phyloP scores from a whole-genome alignment of 2,888 invertebrate genomes.

The Drosophila flavopinicola region DNA sequence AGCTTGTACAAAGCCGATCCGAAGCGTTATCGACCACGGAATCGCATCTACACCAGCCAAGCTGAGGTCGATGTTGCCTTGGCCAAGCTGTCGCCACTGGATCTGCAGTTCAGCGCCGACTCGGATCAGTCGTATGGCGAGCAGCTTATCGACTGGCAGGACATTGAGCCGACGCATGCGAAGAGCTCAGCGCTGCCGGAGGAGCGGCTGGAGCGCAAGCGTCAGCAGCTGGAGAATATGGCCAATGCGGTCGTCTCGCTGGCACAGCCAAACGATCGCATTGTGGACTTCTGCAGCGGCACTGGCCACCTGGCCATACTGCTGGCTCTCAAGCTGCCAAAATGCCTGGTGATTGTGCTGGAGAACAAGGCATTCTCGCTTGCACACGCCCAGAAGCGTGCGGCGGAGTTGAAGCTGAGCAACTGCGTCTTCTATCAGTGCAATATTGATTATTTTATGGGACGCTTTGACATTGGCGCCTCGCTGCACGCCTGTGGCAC shows the following conservation, averaged over 20 bases:
- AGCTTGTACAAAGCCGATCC: conserved; percentile 88
- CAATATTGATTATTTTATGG: conserved; percentile 94
- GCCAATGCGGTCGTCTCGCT: conserved; percentile 90
- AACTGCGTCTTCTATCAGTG: conserved; percentile 94
- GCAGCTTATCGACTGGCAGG: conserved; percentile 87
- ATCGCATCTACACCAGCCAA: conserved; percentile 90
- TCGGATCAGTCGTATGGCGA: conserved; percentile 64
- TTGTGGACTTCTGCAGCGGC: conserved; percentile 98
- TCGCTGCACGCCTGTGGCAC: conserved; percentile 97
- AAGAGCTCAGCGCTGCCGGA: conserved; percentile 91
- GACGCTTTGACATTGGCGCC: conserved; percentile 93
- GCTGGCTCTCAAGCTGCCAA: conserved; percentile 91
- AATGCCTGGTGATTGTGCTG: conserved; percentile 91
- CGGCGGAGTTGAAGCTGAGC: conserved; percentile 87
- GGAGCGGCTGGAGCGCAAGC: conserved; percentile 90
- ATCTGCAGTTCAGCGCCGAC: conserved; percentile 74
- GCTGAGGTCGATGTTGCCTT: conserved; percentile 88
- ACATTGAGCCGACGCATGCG: conserved; percentile 89
- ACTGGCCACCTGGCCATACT: conserved; percentile 96
- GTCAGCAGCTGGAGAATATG: conserved; percentile 94
- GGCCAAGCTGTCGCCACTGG: conserved; percentile 76
- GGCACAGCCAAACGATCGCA: conserved; percentile 88
- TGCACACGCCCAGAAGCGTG: conserved; percentile 89
- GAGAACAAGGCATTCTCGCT: conserved; percentile 97
- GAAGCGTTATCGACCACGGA: conserved; percentile 90